Evolutionary conservation across 1,140 invertebrate genomes (phyloP).

Genomic region (Lucilia sericata): DNA sequence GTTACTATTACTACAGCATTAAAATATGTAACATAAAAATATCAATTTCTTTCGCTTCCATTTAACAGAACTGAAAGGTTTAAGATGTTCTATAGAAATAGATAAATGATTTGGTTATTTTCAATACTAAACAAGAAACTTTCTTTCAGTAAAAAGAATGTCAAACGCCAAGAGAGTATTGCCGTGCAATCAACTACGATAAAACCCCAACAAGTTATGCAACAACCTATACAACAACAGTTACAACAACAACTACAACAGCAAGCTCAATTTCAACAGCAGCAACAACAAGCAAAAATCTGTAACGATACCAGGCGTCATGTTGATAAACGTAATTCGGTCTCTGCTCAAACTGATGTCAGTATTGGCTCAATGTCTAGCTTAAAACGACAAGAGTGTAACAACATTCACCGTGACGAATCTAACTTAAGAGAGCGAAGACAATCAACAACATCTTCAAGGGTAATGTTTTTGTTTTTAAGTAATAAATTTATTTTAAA

Average conservation of each 20-base stretch:
- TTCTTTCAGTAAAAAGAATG: constrained; percentile 46
- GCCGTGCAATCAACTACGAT: constrained; percentile 55
- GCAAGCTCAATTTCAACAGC: constrained; percentile 53
- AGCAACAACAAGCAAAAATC: constrained; percentile 56
- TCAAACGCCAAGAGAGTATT: constrained; percentile 42
- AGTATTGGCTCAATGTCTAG: constrained; percentile 59
- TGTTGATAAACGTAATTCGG: constrained; percentile 62
- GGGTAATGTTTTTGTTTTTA: no score
- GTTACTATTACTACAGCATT: no score
- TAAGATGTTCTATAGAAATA: no score
- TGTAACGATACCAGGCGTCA: constrained; percentile 36
- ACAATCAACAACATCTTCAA: constrained; percentile 59
- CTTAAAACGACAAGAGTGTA: constrained; percentile 52
- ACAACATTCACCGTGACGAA: constrained; percentile 54
- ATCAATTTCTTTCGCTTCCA: no score
- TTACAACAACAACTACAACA: constrained; percentile 56
- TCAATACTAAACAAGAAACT: neutral
- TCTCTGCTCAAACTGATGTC: constrained; percentile 64
- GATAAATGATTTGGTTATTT: no score
- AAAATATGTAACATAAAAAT: no score
- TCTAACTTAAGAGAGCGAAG: constrained; percentile 57
- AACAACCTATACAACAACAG: constrained; percentile 63
- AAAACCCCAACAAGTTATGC: constrained; percentile 55
- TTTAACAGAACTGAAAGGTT: no score
- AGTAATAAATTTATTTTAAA: no score